Conservation (phyloP, 2,113 vertebrate genomes). For the Chelonoidis abingdonii region DNA sequence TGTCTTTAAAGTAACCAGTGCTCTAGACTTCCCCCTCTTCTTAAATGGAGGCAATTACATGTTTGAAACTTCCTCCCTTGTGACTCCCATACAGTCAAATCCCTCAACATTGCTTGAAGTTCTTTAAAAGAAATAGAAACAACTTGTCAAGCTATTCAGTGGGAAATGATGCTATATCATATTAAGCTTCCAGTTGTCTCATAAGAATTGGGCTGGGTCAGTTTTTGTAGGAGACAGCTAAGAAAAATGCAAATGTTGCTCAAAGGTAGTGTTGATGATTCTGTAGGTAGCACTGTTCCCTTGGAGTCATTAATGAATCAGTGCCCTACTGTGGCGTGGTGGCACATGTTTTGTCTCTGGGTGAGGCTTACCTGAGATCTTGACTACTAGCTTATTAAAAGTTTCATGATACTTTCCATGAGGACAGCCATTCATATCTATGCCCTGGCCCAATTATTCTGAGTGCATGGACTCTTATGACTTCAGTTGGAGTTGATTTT, state of each 20-base stretch:
- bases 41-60: neutral
- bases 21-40: neutral
- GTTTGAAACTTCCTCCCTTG: neutral
- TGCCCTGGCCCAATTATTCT: neutral
- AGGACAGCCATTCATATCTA: neutral
- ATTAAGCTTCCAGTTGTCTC: constrained; percentile 14
- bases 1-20: neutral
- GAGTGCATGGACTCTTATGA: neutral
- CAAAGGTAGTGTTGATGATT: neutral
- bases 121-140: neutral
- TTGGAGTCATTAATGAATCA: neutral
- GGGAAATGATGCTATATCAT: constrained; percentile 40
- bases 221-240: neutral
- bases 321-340: accelerated
- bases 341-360: neutral
- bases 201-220: neutral
- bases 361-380: neutral
- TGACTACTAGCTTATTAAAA: neutral
- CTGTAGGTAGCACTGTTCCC: accelerated
- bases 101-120: neutral
- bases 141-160: neutral
- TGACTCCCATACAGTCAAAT: neutral
- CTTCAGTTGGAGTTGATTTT: neutral
- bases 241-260: neutral
- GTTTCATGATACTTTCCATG: neutral